Base-by-base conservation (phyloP, 1,140 invertebrate genomes). In the Heliconius eleuchia region DNA sequence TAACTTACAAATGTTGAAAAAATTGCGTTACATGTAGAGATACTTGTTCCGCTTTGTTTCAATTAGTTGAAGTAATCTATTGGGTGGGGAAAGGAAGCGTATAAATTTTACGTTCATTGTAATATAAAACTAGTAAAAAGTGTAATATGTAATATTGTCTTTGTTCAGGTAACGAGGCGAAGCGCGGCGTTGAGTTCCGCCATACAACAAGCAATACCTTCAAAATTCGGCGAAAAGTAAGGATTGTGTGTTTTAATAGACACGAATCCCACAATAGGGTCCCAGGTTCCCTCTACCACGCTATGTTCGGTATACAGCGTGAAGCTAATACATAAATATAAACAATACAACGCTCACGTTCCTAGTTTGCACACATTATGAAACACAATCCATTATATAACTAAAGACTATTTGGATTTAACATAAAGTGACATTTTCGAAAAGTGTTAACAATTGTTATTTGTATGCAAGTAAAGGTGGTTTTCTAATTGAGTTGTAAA, bases 401-500 rank as follows among this genome's bases (percentile, higher is more conserved):
- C 60, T 66, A 11, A 27, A 30, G 27, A 66, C 27, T 66, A 30
- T 13, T 13, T 66, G 11, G 13, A 66, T 66, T 30, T 66, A 66
- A 27, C 60, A 66, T 66, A 27, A 30, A 66, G 23, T 30, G 60
- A 27, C 27, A 30, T 23, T 66, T 27, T 66, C 8, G 60, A 66
- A 66, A 66, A 66, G 60, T 66, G 60, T 4, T 66, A 66, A 66
- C 60, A 66, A 6, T 30, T 16, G 60, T 30, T 30, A 30, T 66
- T 66, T 66, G 60, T 66, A 66, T 66, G 60, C 60, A 0, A 52
- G 50, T 19, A 5, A 52, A 66, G 23, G 9, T 13, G 57, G 5
- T 66, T 66, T 66, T 66, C 60, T 66, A 66, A 66, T 66, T 66
- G 60, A 66, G 30, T 66, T 16, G 60, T 66, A 23, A 66, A 30